A percentile compares a stretch with the other conserved stretches of the same genome.
Conservation (phyloP, 1,140 invertebrate genomes). For the Planococcus citri region DNA sequence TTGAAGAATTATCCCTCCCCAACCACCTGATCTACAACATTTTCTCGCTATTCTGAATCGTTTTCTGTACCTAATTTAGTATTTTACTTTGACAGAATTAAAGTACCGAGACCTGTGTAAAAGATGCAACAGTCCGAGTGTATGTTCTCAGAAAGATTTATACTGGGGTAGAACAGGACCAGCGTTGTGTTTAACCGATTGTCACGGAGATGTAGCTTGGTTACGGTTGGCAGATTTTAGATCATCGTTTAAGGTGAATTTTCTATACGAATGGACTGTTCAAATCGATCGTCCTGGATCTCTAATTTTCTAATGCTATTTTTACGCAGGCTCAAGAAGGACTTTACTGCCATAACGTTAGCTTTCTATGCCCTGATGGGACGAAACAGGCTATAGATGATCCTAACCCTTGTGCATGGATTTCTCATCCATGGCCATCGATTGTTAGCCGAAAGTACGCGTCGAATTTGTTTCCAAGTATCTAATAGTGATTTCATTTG, state of each 20-base stretch:
- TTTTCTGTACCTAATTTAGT: too few species aligned
- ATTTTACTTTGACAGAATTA: slow-evolving; percentile 19
- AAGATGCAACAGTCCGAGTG: slow-evolving; percentile 45
- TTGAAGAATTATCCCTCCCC: too few species aligned
- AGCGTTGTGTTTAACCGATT: slow-evolving; percentile 60
- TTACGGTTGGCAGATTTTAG: slow-evolving; percentile 49
- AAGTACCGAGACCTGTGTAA: slow-evolving; percentile 56
- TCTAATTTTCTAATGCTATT: background rate
- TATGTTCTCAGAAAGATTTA: slow-evolving; percentile 53
- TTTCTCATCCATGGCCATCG: slow-evolving; percentile 60
- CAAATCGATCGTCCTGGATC: background rate
- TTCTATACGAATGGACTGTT: background rate
- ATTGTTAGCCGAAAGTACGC: slow-evolving; percentile 45
- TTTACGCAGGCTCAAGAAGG: too few species aligned
- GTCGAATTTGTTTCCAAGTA: too few species aligned
- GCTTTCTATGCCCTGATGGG: slow-evolving; percentile 70
- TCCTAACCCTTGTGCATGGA: slow-evolving; percentile 54
- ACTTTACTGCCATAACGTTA: slow-evolving; percentile 39
- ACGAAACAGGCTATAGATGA: slow-evolving; percentile 44
- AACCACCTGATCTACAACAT: too few species aligned
- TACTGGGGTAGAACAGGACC: slow-evolving; percentile 70
- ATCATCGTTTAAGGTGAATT: slow-evolving; percentile 49
- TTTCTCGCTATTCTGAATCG: too few species aligned
- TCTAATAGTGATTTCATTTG: too few species aligned
- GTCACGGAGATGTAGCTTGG: slow-evolving; percentile 67